Evolutionary conservation across 2,113 vertebrate genomes (phyloP), one percentile per base, ranked within the genome.

Genomic region (Apus apus): DNA sequence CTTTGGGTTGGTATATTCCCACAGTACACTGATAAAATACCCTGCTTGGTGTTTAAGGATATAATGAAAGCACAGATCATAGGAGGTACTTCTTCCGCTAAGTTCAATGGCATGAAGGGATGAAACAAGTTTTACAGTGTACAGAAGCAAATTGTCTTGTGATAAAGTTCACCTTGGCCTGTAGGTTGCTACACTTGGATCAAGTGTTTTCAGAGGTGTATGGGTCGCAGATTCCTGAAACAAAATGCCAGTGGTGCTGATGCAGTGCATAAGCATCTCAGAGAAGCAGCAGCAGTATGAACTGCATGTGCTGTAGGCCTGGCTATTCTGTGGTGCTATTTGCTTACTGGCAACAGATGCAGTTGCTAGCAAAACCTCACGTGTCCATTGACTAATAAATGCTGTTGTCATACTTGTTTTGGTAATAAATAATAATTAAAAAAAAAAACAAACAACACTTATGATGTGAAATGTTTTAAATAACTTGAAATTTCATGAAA

Each of bases 261-360:
- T 77, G 85, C 38, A n/a, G 12, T 15, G 25, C 56, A 17, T 27
- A 15, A 78, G 32, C 43, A 51, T 51, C n/a, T 62, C 9, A 3
- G 38, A 30, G 30, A 71, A 74, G 10, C 27, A 72, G 73, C 60
- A 62, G 57, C 50, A 36, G 85, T 25, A 58, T 54, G 19, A 60
- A 32, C 26, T 48, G 25, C 14, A 1, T 0, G 0, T 61, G 64
- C 36, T 38, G 12, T 6, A 29, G 25, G 32, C 38, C 34, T 78
- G 34, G 2, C 1, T 56, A 1, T 38, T 27, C 53, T 40, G 8
- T 22, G 36, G 30, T 19, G 46, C 29, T 74, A 23, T 16, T 10
- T 81, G 45, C 65, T 80, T 45, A 6, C 32, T 2, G 1, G 20
- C 26, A 72, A 5, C 38, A 77, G 79, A 34, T 60, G 25, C 48